Base-by-base conservation (phyloP, 2,797 vertebrate species). In the Hozukius guyotensis region DNA sequence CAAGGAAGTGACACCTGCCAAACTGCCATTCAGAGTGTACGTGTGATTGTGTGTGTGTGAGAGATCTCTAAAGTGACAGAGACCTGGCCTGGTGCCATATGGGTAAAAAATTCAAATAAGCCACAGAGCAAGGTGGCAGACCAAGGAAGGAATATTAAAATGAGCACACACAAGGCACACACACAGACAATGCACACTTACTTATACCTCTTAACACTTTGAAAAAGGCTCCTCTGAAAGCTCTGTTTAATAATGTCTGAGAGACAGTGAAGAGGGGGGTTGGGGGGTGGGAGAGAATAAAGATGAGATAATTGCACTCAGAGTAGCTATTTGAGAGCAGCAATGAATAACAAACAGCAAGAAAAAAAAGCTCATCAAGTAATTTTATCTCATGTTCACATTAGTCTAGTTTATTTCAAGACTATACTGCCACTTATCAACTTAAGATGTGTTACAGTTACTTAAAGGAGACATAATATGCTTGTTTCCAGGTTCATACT, bases 1-100 rank as follows among this genome's bases (percentile, higher is more conserved):
- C 75, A 77, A 88, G 88, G 83, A 90, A 92, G 85, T 90, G 92
- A 93, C 89, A 92, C 88, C 89, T 95, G 90, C 81, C 91, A 93
- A 87, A 80, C 68, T 86, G 84, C 76, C 87, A 89, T 86, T 89
- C 83, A 90, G 38, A 34, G 59, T 70, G 25, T 70, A 12, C 8
- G 46, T 83, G 72, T 56, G 24, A 61, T 18, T 49, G 29, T 69
- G 25, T 68, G 56, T 32, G 42, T 63, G 60, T 63, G 76, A 31
- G 72, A 38, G 78, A 72, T 84, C 49, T 84, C 60, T 75, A 31
- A 88, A 90, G 89, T 82, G 70, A 82, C 80, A 82, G 60, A 75
- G 82, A 82, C 81, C 70, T 89, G 83, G 83, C 75, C 74, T 65
- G 66, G 69, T 86, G 90, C 81, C 88, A 93, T 73, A 52, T 93